A percentile compares a stretch with the other conserved stretches of the same genome.
Conservation (phyloP, 2,113 vertebrate species). For the Cynopterus brachyotis region DNA sequence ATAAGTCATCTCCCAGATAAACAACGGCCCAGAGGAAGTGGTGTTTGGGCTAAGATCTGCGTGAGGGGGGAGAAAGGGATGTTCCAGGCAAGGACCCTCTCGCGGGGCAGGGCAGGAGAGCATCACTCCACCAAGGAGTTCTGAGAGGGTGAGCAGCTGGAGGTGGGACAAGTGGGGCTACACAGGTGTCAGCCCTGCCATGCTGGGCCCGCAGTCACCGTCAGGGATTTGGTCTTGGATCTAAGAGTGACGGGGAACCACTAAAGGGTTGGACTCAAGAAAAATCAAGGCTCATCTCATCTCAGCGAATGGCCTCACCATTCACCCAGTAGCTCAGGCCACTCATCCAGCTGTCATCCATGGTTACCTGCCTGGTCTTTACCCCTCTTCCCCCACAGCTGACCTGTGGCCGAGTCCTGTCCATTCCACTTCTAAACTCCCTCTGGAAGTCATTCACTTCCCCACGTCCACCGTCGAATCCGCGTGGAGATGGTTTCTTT, state of each 20-base stretch:
- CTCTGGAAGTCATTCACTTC: background rate
- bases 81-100: background rate
- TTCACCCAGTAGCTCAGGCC: background rate
- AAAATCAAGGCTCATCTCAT: background rate
- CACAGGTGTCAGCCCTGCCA: background rate
- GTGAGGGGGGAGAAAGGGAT: background rate
- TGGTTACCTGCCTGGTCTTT: background rate
- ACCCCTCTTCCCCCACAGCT: background rate
- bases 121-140: background rate
- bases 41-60: background rate
- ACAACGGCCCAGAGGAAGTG: background rate
- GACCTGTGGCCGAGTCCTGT: background rate
- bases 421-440: background rate
- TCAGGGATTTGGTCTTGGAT: background rate
- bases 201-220: background rate
- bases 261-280: background rate
- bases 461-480: background rate
- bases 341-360: background rate
- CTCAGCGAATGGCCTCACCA: background rate
- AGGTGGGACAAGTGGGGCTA: background rate
- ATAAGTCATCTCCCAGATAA: background rate
- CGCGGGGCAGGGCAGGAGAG: background rate
- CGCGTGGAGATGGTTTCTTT: accelerated
- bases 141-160: background rate
- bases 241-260: background rate